Base-by-base conservation (phyloP, 1,140 invertebrate genomes). In the Nephila pilipes region DNA sequence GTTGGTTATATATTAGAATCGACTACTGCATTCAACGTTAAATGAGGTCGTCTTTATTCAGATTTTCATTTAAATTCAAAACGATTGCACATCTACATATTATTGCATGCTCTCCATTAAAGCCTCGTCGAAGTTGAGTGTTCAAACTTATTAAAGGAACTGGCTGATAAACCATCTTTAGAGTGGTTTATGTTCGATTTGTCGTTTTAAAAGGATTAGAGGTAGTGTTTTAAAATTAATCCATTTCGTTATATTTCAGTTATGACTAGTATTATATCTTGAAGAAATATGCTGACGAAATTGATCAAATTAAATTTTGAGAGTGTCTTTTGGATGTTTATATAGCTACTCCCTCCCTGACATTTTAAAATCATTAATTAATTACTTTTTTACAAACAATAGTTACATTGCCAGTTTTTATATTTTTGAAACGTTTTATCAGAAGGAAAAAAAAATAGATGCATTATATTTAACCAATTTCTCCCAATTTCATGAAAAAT, bases 11-110 rank as follows among this genome's bases (percentile, higher is more conserved):
- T 75, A 75, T 36, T 75, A 75, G 32, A 75, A 75, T 75, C 69
- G 3, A 6, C 18, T 18, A 14, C 36, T 29, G 29, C 69, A 36
- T 75, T 32, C 14, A 22, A 4, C 29, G 12, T 36, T 75, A 32
- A 75, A 75, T 32, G 29, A 75, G 32, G 16, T 25, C 10, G 29
- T 36, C 69, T 75, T 75, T 75, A 75, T 75, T 75, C 69, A 36
- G 14, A 36, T 75, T 75, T 18, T 32, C 69, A 75, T 75, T 75
- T 29, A 36, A 75, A 75, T 75, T 75, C 69, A 75, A 5, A 16
- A 75, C 69, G 29, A 36, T 75, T 75, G 29, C 32, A 18, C 69
- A 75, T 75, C 69, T 75, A 32, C 69, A 75, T 75, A 36, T 36
- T 12, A 75, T 36, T 29, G 69, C 4, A 18, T 20, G 69, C 69